These are phyloP conservation scores for Callorhinus ursinus DNA, from an alignment of 2,113 vertebrate genomes.

Conservation along the genomic window DNA sequence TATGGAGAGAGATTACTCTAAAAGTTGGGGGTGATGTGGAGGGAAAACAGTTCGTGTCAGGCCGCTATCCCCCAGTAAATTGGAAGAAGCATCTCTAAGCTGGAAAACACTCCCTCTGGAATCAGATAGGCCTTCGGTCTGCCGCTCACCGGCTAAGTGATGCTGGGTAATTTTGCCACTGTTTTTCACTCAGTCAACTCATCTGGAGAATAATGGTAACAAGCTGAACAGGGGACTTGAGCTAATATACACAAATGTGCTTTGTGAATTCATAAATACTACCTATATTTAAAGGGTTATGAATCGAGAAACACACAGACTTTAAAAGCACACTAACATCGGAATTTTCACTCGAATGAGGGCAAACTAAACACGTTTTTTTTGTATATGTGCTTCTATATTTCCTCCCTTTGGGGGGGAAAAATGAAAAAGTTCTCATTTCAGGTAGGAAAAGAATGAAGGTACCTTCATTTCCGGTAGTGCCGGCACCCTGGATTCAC, in stretches of 20 bases:
- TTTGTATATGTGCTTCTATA: not conserved
- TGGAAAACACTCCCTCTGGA: no score
- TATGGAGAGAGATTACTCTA: not conserved
- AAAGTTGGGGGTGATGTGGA: not conserved
- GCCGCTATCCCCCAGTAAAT: not conserved
- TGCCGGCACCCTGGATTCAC: not conserved
- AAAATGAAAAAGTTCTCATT: not conserved
- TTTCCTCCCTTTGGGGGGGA: not conserved
- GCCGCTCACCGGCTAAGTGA: not conserved
- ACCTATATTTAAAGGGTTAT: not conserved
- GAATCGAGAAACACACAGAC: not conserved
- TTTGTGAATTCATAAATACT: not conserved
- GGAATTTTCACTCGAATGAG: not conserved
- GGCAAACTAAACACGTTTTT: not conserved
- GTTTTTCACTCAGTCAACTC: not conserved
- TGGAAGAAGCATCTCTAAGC: not conserved
- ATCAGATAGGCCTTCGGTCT: not conserved
- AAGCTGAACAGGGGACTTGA: not conserved
- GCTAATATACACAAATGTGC: not conserved
- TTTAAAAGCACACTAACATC: not conserved
- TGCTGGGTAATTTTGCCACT: no score
- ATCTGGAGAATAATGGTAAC: not conserved
- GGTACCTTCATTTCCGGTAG: slow-evolving; percentile 34
- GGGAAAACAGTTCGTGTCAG: no score
- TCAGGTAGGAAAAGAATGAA: slow-evolving; percentile 14